Percentiles rank a stretch among this genome's conserved stretches.
phyloP scores from a whole-genome alignment of 2,888 invertebrate genomes.

The Synanthedon myopaeformis region DNA sequence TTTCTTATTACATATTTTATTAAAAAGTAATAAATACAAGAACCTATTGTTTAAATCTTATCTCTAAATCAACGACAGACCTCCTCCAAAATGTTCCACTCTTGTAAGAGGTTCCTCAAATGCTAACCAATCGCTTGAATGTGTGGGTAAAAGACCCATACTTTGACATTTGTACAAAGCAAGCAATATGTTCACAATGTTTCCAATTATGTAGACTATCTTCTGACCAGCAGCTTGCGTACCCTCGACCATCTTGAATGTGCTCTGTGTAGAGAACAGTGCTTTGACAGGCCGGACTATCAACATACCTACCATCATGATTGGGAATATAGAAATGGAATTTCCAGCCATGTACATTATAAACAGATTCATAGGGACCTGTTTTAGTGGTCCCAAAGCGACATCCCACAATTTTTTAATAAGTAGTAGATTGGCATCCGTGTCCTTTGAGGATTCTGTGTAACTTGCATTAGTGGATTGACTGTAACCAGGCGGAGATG shows the following conservation, averaged over 20 bases:
- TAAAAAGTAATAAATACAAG: constrained; percentile 29
- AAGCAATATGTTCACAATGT: constrained; percentile 89
- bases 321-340: constrained; percentile 98
- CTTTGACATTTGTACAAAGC: constrained; percentile 98
- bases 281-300: constrained; percentile 96
- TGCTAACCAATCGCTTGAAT: constrained; percentile 98
- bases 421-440: constrained; percentile 85
- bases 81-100: constrained; percentile 88
- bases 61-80: constrained; percentile 72
- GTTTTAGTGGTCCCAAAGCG: constrained; percentile 93
- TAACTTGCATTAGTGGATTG: constrained; percentile 78
- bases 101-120: constrained; percentile 92
- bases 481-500: constrained; percentile 88
- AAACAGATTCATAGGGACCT: constrained; percentile 98
- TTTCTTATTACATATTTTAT: constrained; percentile 34
- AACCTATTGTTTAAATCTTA: constrained; percentile 14
- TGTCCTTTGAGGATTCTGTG: constrained; percentile 84
- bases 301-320: constrained; percentile 99
- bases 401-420: constrained; percentile 98
- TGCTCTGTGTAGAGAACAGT: constrained; percentile 87
- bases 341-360: constrained; percentile 99
- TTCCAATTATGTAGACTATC: constrained; percentile 92
- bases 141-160: constrained; percentile 96
- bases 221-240: constrained; percentile 91
- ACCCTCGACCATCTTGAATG: constrained; percentile 95